These are phyloP conservation scores for Nasua narica DNA, from an alignment of 2,797 vertebrate species.

Conservation along the genomic window DNA sequence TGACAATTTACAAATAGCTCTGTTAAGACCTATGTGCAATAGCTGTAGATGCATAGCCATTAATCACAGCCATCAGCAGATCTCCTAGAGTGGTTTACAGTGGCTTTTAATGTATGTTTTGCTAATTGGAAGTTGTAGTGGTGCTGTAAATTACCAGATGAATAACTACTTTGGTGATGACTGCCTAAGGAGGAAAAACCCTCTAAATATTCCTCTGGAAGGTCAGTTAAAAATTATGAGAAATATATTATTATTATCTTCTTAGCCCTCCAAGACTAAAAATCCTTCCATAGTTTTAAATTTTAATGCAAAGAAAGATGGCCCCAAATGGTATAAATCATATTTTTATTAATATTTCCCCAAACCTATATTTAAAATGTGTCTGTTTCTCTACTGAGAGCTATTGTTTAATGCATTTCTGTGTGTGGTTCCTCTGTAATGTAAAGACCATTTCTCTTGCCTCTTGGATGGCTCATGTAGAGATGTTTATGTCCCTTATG, in stretches of 20 bases:
- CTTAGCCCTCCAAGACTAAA: constrained; percentile 73
- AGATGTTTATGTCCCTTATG: constrained; percentile 78
- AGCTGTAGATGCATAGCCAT: neutral
- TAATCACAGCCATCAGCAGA: constrained; percentile 31
- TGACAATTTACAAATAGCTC: constrained; percentile 48
- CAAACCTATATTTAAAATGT: constrained; percentile 58
- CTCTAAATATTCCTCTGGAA: constrained; percentile 62
- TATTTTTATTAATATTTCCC: constrained; percentile 78
- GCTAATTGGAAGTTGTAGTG: constrained; percentile 67
- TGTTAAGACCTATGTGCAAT: neutral
- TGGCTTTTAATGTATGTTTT: constrained; percentile 62
- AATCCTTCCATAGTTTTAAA: constrained; percentile 54
- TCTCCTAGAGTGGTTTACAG: constrained; percentile 42
- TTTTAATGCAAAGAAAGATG: neutral
- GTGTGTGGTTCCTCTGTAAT: constrained; percentile 74
- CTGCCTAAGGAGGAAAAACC: constrained; percentile 5
- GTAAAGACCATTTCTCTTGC: constrained; percentile 81
- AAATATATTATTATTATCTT: constrained; percentile 69
- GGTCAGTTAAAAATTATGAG: constrained; percentile 64
- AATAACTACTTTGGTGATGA: constrained; percentile 48
- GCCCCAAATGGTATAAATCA: constrained; percentile 65
- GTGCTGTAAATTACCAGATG: constrained; percentile 60
- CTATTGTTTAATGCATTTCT: constrained; percentile 81
- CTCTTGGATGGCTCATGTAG: constrained; percentile 78
- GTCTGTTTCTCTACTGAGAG: constrained; percentile 60